A percentile compares a stretch with the other conserved stretches of the same genome.
Evolutionary conservation across 2,113 vertebrate genomes (phyloP).

Genomic region (Peromyscus leucopus): DNA sequence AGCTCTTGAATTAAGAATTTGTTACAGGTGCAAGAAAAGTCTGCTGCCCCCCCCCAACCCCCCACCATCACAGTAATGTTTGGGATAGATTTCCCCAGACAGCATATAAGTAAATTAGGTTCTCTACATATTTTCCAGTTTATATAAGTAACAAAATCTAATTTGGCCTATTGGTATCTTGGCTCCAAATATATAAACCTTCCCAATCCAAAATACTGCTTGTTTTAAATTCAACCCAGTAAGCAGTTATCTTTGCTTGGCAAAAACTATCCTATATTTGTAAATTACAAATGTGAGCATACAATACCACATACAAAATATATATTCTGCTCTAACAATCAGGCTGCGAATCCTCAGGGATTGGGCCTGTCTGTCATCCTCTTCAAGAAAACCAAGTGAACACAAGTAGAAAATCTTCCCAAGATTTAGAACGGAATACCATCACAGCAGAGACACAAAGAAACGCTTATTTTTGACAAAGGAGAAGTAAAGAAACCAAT

Average conservation of each 20-base stretch:
- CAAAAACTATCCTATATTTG: not conserved
- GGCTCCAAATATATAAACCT: conserved; percentile 68
- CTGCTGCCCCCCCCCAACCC: fast-evolving
- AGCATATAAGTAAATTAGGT: conserved; percentile 39
- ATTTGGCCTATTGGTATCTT: conserved; percentile 62
- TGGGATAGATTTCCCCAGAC: conserved; percentile 44
- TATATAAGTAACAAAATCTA: conserved; percentile 66
- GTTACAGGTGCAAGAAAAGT: not conserved
- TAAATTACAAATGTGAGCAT: not conserved
- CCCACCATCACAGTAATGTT: not conserved
- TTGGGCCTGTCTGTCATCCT: not conserved
- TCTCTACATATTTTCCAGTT: conserved; percentile 52
- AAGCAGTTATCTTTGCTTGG: conserved; percentile 38
- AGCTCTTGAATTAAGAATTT: not conserved
- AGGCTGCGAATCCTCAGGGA: not conserved
- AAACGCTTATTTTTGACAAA: conserved; percentile 29
- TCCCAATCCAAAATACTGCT: conserved; percentile 50
- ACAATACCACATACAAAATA: conserved; percentile 16
- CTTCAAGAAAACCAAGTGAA: conserved; percentile 57
- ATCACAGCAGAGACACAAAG: conserved; percentile 5
- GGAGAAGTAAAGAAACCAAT: conserved; percentile 20
- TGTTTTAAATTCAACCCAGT: conserved; percentile 59
- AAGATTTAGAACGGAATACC: not conserved
- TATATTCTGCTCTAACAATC: conserved; percentile 36
- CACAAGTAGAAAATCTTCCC: conserved; percentile 40